Percentiles rank a stretch among this genome's conserved stretches.
Evolutionary conservation across 2,113 vertebrate genomes (phyloP).

Genomic region (Danio rerio): DNA sequence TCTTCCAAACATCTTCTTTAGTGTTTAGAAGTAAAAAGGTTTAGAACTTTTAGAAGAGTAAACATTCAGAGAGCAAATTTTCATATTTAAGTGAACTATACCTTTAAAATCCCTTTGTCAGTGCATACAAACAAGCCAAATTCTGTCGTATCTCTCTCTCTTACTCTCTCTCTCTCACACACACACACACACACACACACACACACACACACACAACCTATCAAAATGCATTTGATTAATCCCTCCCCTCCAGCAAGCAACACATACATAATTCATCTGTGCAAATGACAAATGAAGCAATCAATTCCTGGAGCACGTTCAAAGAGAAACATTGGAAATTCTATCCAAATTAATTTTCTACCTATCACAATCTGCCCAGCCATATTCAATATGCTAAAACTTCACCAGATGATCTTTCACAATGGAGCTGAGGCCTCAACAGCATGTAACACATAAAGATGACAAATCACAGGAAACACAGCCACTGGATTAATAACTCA

Average conservation of each 20-base stretch:
- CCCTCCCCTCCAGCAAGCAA: slow-evolving; percentile 61
- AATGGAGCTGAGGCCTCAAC: not conserved
- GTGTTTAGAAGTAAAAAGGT: too few relatives aligned
- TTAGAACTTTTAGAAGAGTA: too few relatives aligned
- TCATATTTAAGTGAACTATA: not conserved
- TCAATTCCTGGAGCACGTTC: slow-evolving; percentile 70
- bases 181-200: slow-evolving; percentile 8
- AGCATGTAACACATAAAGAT: not conserved
- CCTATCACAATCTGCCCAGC: slow-evolving; percentile 57
- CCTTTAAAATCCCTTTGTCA: not conserved
- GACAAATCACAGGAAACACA: not conserved
- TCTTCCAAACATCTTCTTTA: too few relatives aligned
- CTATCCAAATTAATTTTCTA: slow-evolving; percentile 69
- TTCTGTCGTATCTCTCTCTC: not conserved
- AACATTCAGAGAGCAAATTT: too few relatives aligned
- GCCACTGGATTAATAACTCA: not conserved
- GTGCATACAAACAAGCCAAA: not conserved
- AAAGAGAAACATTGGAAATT: slow-evolving; percentile 71
- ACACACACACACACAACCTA: not conserved
- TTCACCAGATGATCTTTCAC: slow-evolving; percentile 29
- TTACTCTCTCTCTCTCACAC: slow-evolving; percentile 4
- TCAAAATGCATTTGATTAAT: slow-evolving; percentile 67
- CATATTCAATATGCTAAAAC: slow-evolving; percentile 58
- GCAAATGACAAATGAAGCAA: slow-evolving; percentile 75
- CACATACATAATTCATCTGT: slow-evolving; percentile 77